These are phyloP conservation scores for Ctenochaetus hawaiiensis DNA, from an alignment of 2,797 vertebrate species.

Conservation along the genomic window DNA sequence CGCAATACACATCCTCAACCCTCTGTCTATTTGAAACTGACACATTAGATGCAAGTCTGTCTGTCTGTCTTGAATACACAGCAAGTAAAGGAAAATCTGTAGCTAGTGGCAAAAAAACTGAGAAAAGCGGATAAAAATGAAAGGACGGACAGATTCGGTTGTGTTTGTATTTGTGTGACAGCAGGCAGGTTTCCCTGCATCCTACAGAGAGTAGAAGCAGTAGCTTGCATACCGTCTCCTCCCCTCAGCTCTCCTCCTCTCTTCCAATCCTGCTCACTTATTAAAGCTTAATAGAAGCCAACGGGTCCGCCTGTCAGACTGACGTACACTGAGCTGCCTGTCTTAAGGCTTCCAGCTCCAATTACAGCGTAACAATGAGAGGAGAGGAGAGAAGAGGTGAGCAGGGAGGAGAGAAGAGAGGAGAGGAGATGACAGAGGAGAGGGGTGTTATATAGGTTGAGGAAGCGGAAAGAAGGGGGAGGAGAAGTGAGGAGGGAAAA, in stretches of 20 bases:
- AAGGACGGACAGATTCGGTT: constrained; percentile 17
- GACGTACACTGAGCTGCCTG: constrained; percentile 70
- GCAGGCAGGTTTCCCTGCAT: constrained; percentile 44
- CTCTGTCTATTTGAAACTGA: constrained; percentile 20
- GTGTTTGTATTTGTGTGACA: constrained; percentile 43
- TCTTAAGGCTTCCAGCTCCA: constrained; percentile 78
- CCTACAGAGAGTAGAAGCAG: constrained; percentile 41
- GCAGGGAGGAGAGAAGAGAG: background rate
- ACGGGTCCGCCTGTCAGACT: constrained; percentile 74
- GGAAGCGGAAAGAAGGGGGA: background rate
- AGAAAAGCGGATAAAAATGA: constrained; percentile 20
- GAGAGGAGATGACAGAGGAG: background rate
- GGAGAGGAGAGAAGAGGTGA: constrained; percentile 26
- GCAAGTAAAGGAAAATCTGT: constrained; percentile 37
- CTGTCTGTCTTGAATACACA: constrained; percentile 40
- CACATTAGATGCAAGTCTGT: constrained; percentile 8
- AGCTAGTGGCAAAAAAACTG: constrained; percentile 18
- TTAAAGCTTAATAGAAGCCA: constrained; percentile 84
- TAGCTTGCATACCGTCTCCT: constrained; percentile 46
- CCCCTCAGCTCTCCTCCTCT: constrained; percentile 57
- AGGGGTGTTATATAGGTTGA: too few species aligned
- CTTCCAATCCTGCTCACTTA: constrained; percentile 71
- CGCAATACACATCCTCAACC: constrained; percentile 11
- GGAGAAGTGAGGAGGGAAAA: background rate
- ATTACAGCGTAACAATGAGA: constrained; percentile 78